Evolutionary conservation across 2,797 vertebrate genomes (phyloP).

Genomic region (Microchirus variegatus): DNA sequence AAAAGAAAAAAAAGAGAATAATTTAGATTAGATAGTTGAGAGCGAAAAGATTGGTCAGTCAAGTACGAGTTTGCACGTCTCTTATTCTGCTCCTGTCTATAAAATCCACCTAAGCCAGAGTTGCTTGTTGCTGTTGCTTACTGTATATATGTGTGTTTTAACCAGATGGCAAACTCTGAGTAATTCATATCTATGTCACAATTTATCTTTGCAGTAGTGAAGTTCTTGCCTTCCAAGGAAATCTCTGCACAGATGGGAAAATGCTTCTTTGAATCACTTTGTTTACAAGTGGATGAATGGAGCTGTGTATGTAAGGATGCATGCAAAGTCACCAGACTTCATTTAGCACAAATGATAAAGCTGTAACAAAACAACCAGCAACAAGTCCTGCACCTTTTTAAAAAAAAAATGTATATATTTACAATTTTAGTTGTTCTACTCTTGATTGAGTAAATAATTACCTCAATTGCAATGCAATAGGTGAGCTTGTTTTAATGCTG

Average conservation of each 20-base stretch:
- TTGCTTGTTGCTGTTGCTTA: too few relatives aligned
- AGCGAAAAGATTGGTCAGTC: too few relatives aligned
- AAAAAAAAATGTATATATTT: too few relatives aligned
- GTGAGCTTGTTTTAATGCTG: too few relatives aligned
- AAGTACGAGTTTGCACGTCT: not conserved
- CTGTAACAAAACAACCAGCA: not conserved
- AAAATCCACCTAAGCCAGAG: not conserved
- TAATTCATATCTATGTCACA: not conserved
- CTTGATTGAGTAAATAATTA: too few relatives aligned
- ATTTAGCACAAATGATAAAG: not conserved
- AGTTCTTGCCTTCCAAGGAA: not conserved
- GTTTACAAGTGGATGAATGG: not conserved
- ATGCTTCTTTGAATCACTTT: not conserved
- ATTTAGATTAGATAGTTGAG: not conserved
- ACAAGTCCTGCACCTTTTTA: not conserved
- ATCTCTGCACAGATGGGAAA: not conserved
- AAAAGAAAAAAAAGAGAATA: not conserved
- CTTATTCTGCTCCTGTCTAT: not conserved
- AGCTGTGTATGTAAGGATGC: too few relatives aligned
- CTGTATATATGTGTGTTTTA: not conserved
- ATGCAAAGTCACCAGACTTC: not conserved
- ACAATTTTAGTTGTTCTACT: too few relatives aligned
- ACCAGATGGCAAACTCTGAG: not conserved
- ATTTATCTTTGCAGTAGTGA: not conserved
- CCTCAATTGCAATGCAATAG: too few relatives aligned